phyloP scores from a whole-genome alignment of 2,888 invertebrate species.

The Petrophora chlorosata region DNA sequence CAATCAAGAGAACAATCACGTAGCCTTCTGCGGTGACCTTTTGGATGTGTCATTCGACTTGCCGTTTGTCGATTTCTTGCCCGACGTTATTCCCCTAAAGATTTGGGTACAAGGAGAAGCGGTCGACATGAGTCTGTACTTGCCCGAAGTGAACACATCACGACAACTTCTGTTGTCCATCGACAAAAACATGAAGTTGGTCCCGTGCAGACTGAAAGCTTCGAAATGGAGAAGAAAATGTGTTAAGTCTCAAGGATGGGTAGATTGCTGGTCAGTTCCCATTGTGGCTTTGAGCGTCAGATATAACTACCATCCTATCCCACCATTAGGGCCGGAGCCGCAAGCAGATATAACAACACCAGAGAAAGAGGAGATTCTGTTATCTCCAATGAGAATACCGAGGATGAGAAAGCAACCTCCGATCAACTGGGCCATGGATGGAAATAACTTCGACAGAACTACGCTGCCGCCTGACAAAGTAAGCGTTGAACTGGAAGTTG shows the following conservation, averaged over 20 bases:
- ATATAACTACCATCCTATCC: constrained; percentile 96
- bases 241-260: constrained; percentile 90
- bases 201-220: constrained; percentile 84
- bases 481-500: constrained; percentile 96
- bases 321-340: constrained; percentile 93
- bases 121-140: constrained; percentile 93
- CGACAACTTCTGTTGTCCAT: constrained; percentile 91
- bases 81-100: constrained; percentile 93
- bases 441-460: constrained; percentile 93
- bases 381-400: constrained; percentile 96
- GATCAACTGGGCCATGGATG: constrained; percentile 86
- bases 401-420: constrained; percentile 89
- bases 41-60: constrained; percentile 96
- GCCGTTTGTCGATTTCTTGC: constrained; percentile 97
- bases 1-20: constrained; percentile 96
- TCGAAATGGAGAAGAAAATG: constrained; percentile 94
- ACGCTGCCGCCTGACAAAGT: constrained; percentile 94
- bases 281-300: constrained; percentile 96
- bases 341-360: constrained; percentile 97
- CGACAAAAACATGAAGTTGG: constrained; percentile 93
- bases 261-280: constrained; percentile 98
- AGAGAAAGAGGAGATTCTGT: constrained; percentile 95
- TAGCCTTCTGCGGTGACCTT: constrained; percentile 96
- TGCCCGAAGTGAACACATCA: constrained; percentile 96
- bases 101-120: constrained; percentile 98